Percentiles rank a stretch among this genome's conserved stretches.
phyloP scores from a whole-genome alignment of 2,888 invertebrate genomes.

The Idaea biselata region DNA sequence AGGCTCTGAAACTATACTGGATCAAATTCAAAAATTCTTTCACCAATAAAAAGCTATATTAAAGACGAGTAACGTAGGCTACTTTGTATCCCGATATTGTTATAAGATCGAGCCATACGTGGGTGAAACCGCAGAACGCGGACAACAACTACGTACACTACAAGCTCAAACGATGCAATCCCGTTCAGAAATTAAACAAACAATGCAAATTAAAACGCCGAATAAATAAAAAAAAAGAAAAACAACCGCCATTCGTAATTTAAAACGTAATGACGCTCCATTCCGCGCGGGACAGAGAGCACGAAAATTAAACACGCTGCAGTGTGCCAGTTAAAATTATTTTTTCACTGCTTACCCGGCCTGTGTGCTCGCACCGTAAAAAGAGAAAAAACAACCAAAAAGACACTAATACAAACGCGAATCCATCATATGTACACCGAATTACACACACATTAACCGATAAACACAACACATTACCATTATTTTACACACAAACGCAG shows the following conservation, averaged over 20 bases:
- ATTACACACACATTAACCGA: constrained; percentile 52
- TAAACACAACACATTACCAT: constrained; percentile 45
- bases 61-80: no score
- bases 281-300: constrained; percentile 74
- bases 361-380: constrained; percentile 53
- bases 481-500: constrained; percentile 49
- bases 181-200: constrained; percentile 57
- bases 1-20: no score
- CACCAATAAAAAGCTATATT: no score
- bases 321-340: constrained; percentile 79
- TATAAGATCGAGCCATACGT: no score
- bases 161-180: constrained; percentile 23
- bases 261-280: constrained; percentile 79
- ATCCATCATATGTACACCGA: constrained; percentile 73
- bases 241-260: constrained; percentile 73
- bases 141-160: background rate
- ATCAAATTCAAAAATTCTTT: no score
- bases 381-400: constrained; percentile 64
- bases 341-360: constrained; percentile 72
- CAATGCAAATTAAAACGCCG: constrained; percentile 64
- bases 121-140: background rate
- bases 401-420: constrained; percentile 70
- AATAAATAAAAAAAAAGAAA: constrained; percentile 57
- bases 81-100: no score
- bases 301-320: constrained; percentile 78